phyloP scores from a whole-genome alignment of 2,888 invertebrate species.

The Brachyptera putata region DNA sequence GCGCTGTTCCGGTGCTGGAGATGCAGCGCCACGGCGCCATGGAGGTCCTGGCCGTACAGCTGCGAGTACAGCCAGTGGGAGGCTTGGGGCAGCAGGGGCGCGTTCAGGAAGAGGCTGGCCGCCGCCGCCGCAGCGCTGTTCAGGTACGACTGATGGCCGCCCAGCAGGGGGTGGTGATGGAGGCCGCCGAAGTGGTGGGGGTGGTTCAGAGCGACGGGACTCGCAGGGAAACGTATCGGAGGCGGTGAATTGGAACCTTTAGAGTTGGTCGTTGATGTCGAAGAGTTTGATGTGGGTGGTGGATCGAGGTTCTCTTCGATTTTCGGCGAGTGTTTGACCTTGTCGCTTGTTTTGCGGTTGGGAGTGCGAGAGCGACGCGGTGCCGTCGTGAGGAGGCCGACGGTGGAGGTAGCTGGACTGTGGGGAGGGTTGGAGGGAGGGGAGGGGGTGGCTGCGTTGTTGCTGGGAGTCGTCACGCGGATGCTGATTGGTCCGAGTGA shows the following conservation, averaged over 20 bases:
- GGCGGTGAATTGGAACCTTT: constrained; percentile 39
- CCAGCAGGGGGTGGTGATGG: constrained; percentile 34
- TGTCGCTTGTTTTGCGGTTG: constrained; percentile 10
- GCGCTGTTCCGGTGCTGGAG: constrained; percentile 32
- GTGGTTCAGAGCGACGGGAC: constrained; percentile 42
- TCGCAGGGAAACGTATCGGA: constrained; percentile 29
- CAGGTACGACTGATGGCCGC: constrained; percentile 38
- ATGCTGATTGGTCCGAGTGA: constrained; percentile 38
- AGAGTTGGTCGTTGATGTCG: constrained; percentile 37
- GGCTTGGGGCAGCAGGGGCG: constrained; percentile 69
- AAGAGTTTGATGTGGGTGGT: constrained; percentile 31
- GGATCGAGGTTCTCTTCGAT: constrained; percentile 24
- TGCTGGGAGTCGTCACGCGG: constrained; percentile 33
- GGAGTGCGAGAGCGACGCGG: constrained; percentile 22
- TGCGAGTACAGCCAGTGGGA: constrained; percentile 77
- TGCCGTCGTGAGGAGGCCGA: constrained; percentile 22
- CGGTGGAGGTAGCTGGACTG: constrained; percentile 42
- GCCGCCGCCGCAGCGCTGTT: constrained; percentile 66
- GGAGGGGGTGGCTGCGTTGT: constrained; percentile 27
- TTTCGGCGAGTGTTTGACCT: constrained; percentile 2
- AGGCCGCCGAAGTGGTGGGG: constrained; percentile 53
- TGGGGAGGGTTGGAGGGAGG: constrained; percentile 33
- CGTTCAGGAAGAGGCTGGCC: constrained; percentile 64
- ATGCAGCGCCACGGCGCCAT: constrained; percentile 26
- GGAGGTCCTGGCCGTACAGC: constrained; percentile 49